A percentile compares a stretch with the other conserved stretches of the same genome.
These are phyloP conservation scores for Cryptocephalus primarius DNA, from an alignment of 2,888 invertebrate genomes.

Conservation along the genomic window DNA sequence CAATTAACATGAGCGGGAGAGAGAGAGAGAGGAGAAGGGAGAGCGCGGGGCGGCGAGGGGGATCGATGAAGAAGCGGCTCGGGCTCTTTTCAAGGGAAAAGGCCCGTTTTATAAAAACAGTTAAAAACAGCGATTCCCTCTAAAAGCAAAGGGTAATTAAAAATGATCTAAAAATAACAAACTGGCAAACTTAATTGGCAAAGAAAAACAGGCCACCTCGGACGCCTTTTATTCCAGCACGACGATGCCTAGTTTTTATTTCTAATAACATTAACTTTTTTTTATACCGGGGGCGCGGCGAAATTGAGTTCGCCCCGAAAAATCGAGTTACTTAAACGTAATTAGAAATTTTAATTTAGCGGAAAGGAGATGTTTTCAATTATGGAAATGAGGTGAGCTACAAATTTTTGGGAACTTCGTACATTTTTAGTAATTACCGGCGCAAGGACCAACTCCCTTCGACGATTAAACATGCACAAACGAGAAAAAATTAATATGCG, in stretches of 20 bases:
- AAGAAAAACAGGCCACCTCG: conserved; percentile 32
- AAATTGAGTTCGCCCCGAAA: conserved; percentile 12
- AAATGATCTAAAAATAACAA: conserved; percentile 38
- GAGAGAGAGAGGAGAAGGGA: background rate
- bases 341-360: background rate
- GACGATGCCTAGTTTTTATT: conserved; percentile 13
- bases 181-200: conserved; percentile 36
- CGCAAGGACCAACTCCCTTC: background rate
- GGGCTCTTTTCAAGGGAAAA: background rate
- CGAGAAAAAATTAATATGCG: no score
- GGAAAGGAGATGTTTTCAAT: background rate
- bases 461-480: no score
- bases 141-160: conserved; percentile 33
- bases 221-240: conserved; percentile 14
- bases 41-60: conserved; percentile 1
- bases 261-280: conserved; percentile 13
- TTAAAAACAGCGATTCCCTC: conserved; percentile 27
- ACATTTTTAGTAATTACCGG: background rate
- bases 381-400: background rate
- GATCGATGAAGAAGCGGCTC: conserved; percentile 14
- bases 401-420: background rate
- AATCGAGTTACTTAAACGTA: conserved; percentile 4
- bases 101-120: conserved; percentile 21
- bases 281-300: background rate
- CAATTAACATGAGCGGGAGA: conserved; percentile 15